Conservation (phyloP, 2,888 invertebrate species). For the Lepidochrysops patricia region DNA sequence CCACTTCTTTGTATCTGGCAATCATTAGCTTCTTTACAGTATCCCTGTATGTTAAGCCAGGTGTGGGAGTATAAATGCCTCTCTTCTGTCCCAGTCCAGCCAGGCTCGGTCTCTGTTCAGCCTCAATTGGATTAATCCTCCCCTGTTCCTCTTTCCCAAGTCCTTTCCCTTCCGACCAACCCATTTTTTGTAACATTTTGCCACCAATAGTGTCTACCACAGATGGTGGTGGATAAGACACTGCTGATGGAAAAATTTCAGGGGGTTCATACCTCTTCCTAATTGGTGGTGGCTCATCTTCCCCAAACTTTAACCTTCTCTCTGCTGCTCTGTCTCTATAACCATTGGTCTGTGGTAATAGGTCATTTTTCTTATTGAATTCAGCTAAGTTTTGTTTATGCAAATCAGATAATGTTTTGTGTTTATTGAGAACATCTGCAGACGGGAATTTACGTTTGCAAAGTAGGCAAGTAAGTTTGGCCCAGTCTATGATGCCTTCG, state of each 20-base stretch:
- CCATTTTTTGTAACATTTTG: conserved; percentile 97
- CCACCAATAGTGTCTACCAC: conserved; percentile 94
- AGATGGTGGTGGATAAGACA: conserved; percentile 76
- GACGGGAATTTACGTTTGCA: conserved; percentile 97
- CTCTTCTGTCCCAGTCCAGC: conserved; percentile 92
- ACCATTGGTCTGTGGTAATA: conserved; percentile 48
- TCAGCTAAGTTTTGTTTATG: conserved; percentile 90
- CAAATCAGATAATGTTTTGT: conserved; percentile 93
- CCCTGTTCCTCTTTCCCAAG: conserved; percentile 95
- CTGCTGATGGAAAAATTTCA: conserved; percentile 64
- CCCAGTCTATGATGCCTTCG: conserved; percentile 89
- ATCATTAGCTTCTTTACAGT: conserved; percentile 93
- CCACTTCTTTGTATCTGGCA: conserved; percentile 88
- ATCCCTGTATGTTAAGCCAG: conserved; percentile 91
- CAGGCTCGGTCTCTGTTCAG: conserved; percentile 77
- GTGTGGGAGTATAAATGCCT: conserved; percentile 83
- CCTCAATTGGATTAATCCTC: conserved; percentile 93
- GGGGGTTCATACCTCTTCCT: conserved; percentile 60
- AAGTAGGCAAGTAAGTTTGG: conserved; percentile 91
- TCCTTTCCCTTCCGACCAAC: conserved; percentile 98
- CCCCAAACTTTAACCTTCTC: conserved; percentile 92
- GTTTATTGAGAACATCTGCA: conserved; percentile 89
- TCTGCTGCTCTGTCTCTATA: conserved; percentile 98
- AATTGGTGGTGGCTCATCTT: conserved; percentile 79
- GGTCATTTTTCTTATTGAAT: conserved; percentile 58